A percentile compares a stretch with the other conserved stretches of the same genome.
Conservation (phyloP, 2,113 vertebrate genomes). For the Lanius ludovicianus region DNA sequence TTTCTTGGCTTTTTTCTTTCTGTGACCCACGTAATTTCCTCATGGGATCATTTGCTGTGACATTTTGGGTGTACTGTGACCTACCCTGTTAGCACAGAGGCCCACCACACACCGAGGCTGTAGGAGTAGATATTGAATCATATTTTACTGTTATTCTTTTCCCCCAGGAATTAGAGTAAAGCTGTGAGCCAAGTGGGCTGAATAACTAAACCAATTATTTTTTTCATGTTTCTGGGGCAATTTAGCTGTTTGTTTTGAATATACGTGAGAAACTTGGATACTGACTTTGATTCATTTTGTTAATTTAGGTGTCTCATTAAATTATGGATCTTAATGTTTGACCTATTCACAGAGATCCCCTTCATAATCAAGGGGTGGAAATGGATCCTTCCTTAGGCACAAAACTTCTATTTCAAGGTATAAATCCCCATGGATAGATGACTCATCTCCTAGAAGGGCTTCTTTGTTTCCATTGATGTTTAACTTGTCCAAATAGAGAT, state of each 20-base stretch:
- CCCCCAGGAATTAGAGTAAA: neutral
- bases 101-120: neutral
- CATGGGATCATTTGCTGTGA: conserved; percentile 50
- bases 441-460: neutral
- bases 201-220: neutral
- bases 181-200: neutral
- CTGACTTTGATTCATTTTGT: neutral
- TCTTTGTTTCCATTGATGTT: neutral
- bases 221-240: neutral
- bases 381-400: neutral
- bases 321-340: neutral
- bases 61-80: conserved; percentile 30
- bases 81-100: conserved; percentile 36
- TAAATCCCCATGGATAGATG: neutral
- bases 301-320: neutral
- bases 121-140: neutral
- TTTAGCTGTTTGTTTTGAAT: neutral
- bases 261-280: neutral
- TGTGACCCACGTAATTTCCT: conserved; percentile 35
- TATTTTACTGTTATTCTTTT: neutral
- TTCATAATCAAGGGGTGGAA: neutral
- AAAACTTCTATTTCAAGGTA: neutral
- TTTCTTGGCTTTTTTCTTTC: conserved; percentile 20
- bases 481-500: neutral
- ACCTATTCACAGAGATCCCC: neutral